A percentile compares a stretch with the other conserved stretches of the same genome.
These are phyloP conservation scores for Nautilus pompilius DNA, from an alignment of 1,140 invertebrate genomes.

Conservation along the genomic window DNA sequence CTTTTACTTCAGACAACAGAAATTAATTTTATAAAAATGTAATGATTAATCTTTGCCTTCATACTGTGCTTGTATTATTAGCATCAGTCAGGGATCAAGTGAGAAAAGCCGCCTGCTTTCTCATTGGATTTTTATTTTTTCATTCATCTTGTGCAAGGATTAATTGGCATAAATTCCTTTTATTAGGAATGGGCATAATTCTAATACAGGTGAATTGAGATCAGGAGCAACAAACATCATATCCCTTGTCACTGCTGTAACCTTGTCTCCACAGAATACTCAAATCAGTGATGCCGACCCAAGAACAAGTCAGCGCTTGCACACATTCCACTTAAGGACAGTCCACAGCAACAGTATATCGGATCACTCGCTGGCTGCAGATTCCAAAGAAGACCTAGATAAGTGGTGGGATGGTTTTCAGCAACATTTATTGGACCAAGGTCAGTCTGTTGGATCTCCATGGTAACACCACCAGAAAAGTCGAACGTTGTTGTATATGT, in stretches of 20 bases:
- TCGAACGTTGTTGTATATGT: constrained; percentile 16
- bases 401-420: constrained; percentile 51
- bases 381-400: constrained; percentile 38
- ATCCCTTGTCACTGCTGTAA: no score
- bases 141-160: no score
- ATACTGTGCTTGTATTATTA: no score
- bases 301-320: constrained; percentile 24
- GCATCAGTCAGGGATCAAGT: no score
- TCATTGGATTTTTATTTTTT: no score
- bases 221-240: no score
- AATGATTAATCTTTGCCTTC: no score
- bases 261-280: constrained; percentile 32
- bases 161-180: not conserved
- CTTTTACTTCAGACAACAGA: no score
- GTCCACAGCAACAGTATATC: constrained; percentile 22
- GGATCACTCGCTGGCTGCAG: constrained; percentile 39
- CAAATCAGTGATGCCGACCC: constrained; percentile 49
- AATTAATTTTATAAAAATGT: no score
- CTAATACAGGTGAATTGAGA: no score
- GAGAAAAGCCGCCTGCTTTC: no score
- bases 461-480: constrained; percentile 53
- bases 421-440: constrained; percentile 50
- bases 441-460: constrained; percentile 21
- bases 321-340: constrained; percentile 48
- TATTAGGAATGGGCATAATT: not conserved